A percentile compares a stretch with the other conserved stretches of the same genome.
Evolutionary conservation across 2,797 vertebrate species (phyloP).

Genomic region (Podarcis siculus): DNA sequence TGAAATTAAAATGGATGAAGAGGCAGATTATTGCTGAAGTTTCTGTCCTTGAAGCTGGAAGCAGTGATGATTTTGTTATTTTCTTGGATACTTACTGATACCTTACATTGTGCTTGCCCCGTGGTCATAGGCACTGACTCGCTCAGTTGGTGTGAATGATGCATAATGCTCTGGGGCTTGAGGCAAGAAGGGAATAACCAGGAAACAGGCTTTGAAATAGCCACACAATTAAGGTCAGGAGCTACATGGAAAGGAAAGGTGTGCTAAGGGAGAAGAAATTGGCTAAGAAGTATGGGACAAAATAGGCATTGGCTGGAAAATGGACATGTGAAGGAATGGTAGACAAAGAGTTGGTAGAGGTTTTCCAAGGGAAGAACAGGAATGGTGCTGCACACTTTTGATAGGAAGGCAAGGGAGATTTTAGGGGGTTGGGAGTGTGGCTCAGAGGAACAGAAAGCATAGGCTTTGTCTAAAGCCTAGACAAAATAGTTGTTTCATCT

Average conservation of each 20-base stretch:
- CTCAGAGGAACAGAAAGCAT: background rate
- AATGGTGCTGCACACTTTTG: background rate
- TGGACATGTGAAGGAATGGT: too few relatives aligned
- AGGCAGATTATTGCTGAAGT: conserved; percentile 6
- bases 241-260: background rate
- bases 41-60: background rate
- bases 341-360: too few relatives aligned
- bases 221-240: background rate
- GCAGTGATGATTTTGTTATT: background rate
- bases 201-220: background rate
- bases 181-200: background rate
- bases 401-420: background rate
- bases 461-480: background rate
- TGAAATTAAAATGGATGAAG: background rate
- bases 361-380: background rate
- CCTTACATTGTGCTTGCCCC: background rate
- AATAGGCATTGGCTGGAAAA: background rate
- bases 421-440: too few relatives aligned
- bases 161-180: background rate
- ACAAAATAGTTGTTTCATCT: background rate
- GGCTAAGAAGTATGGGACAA: background rate
- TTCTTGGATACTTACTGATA: background rate
- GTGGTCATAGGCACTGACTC: background rate
- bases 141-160: background rate
- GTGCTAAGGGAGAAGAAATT: background rate